Evolutionary conservation across 1,140 invertebrate species (phyloP).

Genomic region (Subanguina moxae): DNA sequence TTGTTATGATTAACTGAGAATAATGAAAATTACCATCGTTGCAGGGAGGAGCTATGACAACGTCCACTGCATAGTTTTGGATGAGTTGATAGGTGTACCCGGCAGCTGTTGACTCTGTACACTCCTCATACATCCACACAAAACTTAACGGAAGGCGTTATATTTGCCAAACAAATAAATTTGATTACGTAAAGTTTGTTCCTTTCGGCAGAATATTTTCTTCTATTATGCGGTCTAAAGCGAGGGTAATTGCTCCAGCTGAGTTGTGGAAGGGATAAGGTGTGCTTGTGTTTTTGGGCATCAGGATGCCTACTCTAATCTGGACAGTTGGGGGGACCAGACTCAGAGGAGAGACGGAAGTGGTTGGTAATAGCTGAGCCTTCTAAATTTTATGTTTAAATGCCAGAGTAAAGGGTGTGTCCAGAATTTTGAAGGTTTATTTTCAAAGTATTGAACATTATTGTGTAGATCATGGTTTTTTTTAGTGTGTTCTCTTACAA

Average conservation of each 20-base stretch:
- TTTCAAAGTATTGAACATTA: no score
- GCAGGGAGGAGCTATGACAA: constrained; percentile 28
- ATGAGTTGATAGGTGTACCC: constrained; percentile 30
- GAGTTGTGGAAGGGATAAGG: constrained; percentile 25
- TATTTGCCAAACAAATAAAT: background rate
- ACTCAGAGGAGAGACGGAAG: no score
- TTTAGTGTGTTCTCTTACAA: no score
- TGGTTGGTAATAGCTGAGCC: no score
- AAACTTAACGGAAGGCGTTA: constrained; percentile 5
- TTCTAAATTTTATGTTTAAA: no score
- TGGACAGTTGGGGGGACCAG: background rate
- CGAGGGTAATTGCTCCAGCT: constrained; percentile 22
- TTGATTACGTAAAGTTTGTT: constrained; percentile 27
- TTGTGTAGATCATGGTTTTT: no score
- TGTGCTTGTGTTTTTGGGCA: constrained; percentile 13
- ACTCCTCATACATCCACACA: constrained; percentile 27
- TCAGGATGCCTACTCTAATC: constrained; percentile 22
- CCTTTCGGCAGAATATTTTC: constrained; percentile 18
- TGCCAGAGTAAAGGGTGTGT: no score
- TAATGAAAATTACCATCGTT: constrained; percentile 24
- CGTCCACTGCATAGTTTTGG: constrained; percentile 14
- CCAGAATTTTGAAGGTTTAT: no score
- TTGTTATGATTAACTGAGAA: no score
- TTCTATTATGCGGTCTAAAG: constrained; percentile 19
- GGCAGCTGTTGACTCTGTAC: constrained; percentile 10